A percentile compares a stretch with the other conserved stretches of the same genome.
Evolutionary conservation across 1,140 invertebrate genomes (phyloP).

Genomic region (Tyrophagus putrescentiae): DNA sequence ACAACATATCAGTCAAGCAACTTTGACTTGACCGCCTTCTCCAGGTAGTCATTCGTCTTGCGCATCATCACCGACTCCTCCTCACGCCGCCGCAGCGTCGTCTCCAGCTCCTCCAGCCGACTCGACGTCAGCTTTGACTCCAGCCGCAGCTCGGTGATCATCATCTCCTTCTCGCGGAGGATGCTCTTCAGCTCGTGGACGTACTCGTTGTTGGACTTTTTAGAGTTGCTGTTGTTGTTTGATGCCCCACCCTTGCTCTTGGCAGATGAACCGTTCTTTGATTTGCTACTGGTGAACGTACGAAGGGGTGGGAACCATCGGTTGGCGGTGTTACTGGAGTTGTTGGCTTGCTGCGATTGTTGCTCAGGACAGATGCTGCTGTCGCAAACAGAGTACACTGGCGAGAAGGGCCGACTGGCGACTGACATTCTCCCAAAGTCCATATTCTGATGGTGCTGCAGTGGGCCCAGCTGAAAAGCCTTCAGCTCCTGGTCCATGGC

Average conservation of each 20-base stretch:
- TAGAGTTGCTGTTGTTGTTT: neutral
- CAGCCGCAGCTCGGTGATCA: neutral
- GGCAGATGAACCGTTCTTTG: neutral
- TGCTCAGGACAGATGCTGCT: neutral
- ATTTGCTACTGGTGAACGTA: neutral
- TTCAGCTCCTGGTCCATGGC: slow-evolving; percentile 3
- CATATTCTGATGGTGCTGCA: neutral
- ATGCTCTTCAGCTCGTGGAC: neutral
- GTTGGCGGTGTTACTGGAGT: neutral
- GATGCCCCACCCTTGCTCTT: neutral
- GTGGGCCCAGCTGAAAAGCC: neutral
- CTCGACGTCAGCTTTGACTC: neutral
- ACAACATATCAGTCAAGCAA: slow-evolving; percentile 1
- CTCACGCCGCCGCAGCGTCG: neutral
- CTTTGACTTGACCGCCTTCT: slow-evolving; percentile 4
- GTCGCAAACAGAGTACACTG: neutral
- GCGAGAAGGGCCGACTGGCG: slow-evolving; percentile 1
- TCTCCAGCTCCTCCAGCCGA: neutral
- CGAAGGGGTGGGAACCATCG: neutral
- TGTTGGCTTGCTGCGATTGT: neutral
- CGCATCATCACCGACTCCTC: neutral
- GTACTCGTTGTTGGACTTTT: neutral
- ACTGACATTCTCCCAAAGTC: neutral
- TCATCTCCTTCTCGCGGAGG: slow-evolving; percentile 1
- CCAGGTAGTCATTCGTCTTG: slow-evolving; percentile 7